These are phyloP conservation scores for Brachyhypopomus gauderio DNA, from an alignment of 2,113 vertebrate genomes.

Conservation along the genomic window DNA sequence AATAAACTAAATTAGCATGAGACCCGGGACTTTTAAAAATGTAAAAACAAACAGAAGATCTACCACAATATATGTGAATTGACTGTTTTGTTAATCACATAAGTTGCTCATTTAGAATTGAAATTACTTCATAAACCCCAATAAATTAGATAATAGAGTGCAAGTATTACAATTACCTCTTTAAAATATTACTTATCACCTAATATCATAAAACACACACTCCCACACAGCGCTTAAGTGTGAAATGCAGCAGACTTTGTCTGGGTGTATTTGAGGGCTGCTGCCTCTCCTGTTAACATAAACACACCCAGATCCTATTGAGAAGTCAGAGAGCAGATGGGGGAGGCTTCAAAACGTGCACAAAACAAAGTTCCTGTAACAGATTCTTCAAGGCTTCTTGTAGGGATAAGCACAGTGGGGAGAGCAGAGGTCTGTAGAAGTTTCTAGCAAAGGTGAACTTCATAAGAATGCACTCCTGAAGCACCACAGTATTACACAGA, in stretches of 20 bases:
- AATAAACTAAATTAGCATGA: not conserved
- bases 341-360: slow-evolving; percentile 28
- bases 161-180: not conserved
- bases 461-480: not conserved
- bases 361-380: not conserved
- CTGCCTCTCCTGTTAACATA: slow-evolving; percentile 1
- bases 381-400: not conserved
- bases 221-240: slow-evolving; percentile 19
- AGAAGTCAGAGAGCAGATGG: slow-evolving; percentile 41
- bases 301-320: slow-evolving; percentile 10
- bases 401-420: not conserved
- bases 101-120: not conserved
- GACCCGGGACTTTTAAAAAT: not conserved
- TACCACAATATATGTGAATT: too few relatives aligned
- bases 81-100: not conserved
- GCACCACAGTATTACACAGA: not conserved
- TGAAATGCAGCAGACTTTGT: slow-evolving; percentile 28
- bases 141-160: not conserved
- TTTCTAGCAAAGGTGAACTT: not conserved
- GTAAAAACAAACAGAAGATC: not conserved
- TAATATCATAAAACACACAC: slow-evolving; percentile 19
- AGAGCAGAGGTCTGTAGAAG: not conserved
- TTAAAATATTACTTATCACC: not conserved
- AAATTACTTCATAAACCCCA: not conserved
- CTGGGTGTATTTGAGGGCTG: not conserved